Percentiles rank a stretch among this genome's conserved stretches.
These are phyloP conservation scores for Drosophila kanekoi DNA, from an alignment of 2,888 invertebrate genomes.

Conservation along the genomic window DNA sequence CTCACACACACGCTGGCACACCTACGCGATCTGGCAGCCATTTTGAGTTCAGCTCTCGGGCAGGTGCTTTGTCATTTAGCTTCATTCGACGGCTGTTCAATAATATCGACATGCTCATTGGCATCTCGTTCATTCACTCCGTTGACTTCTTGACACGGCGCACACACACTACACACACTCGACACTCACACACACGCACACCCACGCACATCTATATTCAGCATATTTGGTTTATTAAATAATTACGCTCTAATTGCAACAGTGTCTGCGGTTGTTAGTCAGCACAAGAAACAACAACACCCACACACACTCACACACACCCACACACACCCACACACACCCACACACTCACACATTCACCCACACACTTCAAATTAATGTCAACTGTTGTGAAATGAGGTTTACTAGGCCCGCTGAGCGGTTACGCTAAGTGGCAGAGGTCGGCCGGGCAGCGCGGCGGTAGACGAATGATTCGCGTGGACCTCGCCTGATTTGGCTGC, in stretches of 20 bases:
- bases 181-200: constrained; percentile 23
- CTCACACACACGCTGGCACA: neutral
- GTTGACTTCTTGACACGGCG: constrained; percentile 47
- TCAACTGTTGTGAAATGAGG: constrained; percentile 57
- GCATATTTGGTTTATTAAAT: constrained; percentile 76
- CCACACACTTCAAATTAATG: constrained; percentile 45
- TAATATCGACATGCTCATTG: constrained; percentile 38
- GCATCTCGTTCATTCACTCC: constrained; percentile 51
- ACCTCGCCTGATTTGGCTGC: constrained; percentile 39
- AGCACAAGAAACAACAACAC: constrained; percentile 37
- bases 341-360: constrained; percentile 2
- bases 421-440: constrained; percentile 34
- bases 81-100: constrained; percentile 53
- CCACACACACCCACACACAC: neutral
- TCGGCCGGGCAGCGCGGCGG: neutral
- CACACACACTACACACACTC: constrained; percentile 19
- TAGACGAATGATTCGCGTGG: constrained; percentile 1
- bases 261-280: constrained; percentile 64
- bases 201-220: constrained; percentile 16
- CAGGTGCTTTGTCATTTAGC: constrained; percentile 65
- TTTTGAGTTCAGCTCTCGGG: constrained; percentile 35
- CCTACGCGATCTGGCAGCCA: constrained; percentile 34
- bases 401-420: constrained; percentile 26
- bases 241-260: constrained; percentile 82
- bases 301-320: constrained; percentile 30